Conservation (phyloP, 2,797 vertebrate species). For the Halcyon badia region DNA sequence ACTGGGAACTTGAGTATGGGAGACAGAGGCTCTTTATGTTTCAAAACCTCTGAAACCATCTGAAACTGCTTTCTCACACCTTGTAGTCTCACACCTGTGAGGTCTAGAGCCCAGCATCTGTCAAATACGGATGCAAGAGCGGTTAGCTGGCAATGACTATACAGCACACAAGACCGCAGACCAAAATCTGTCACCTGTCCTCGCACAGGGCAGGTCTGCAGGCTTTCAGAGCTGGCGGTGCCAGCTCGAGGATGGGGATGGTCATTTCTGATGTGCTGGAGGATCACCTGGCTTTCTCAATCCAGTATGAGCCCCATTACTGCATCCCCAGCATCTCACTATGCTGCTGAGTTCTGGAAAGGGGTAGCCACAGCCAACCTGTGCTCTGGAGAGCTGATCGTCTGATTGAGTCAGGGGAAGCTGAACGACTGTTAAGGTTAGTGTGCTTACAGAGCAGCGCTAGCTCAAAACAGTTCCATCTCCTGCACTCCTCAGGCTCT, state of each 20-base stretch:
- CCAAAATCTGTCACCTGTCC: neutral
- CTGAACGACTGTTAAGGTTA: neutral
- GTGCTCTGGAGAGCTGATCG: neutral
- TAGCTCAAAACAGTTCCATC: neutral
- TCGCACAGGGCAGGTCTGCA: neutral
- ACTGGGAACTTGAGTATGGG: neutral
- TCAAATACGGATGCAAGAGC: neutral
- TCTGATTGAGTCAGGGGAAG: neutral
- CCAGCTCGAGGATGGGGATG: neutral
- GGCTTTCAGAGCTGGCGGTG: neutral
- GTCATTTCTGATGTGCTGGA: neutral
- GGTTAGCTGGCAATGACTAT: neutral
- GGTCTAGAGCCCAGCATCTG: neutral
- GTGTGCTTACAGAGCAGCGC: neutral
- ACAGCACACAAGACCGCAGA: neutral
- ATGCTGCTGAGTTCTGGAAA: accelerated
- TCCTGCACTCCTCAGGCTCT: neutral
- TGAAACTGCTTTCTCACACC: neutral
- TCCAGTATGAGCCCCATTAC: neutral
- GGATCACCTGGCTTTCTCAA: neutral
- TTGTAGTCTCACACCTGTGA: neutral
- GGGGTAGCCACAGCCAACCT: neutral
- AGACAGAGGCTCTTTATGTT: neutral
- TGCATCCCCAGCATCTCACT: neutral
- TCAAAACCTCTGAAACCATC: neutral